Evolutionary conservation across 2,113 vertebrate species (phyloP), one percentile per base, ranked within the genome.

Genomic region (Myrmecophaga tridactyla): DNA sequence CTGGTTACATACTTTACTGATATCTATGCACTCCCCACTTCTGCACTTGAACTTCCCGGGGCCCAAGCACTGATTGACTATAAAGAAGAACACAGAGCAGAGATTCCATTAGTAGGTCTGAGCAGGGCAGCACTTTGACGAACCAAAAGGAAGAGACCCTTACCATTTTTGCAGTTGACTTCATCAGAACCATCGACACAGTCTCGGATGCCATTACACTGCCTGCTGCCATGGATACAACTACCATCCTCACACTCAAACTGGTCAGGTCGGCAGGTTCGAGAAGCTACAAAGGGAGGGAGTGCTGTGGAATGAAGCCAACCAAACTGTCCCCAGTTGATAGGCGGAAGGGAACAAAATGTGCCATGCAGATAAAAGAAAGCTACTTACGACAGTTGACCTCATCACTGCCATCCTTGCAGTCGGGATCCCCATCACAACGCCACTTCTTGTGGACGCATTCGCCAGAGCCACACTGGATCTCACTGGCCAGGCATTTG

Each of bases 371-470:
- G n/a, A 27, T 9, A 17, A 65, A 17, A 65, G 53, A n/a, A 46
- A 15, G 75, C 65, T 75, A 99, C 99, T 98, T 98, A 99, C 99
- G 99, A 97, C 99, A 99, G 98, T 99, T 99, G 63, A 98, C 97
- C 96, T 99, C 99, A 29, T 99, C 99, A 11, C 99, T 99, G 95
- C 99, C 99, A 0, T 99, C 99, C 96, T 99, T 99, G 98, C 99
- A 99, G 98, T 99, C 99, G 0, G 99, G 96, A 76, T 99, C 99
- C 8, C 99, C 99, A 0, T 99, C 99, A 51, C 99, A 99, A n/a
- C 99, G 98, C 99, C 99, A 99, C 95, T 99, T 99, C 95, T 98
- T 99, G 96, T 99, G 99, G 84, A 99, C 99, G 83, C 99, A 99
- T 92, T 99, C 99, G 46, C 99, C 99, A 0, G 99, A 99, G 83